phyloP scores from a whole-genome alignment of 2,113 vertebrate genomes.

The Lamprotornis superbus region DNA sequence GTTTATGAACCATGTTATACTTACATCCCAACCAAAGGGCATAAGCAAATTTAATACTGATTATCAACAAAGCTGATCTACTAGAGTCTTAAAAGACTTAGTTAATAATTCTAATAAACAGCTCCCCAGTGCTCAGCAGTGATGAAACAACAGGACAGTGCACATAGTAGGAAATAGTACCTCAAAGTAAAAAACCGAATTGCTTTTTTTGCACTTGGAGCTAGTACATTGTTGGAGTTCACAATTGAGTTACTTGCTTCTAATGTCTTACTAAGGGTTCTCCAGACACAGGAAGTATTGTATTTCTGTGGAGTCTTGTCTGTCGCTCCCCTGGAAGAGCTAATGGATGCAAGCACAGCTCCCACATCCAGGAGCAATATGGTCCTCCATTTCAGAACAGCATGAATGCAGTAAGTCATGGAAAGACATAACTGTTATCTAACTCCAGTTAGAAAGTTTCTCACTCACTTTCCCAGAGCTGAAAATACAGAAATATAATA shows the following conservation, averaged over 20 bases:
- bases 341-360: background rate
- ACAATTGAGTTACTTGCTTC: background rate
- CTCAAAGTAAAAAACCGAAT: background rate
- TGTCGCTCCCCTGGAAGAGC: background rate
- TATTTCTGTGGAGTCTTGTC: background rate
- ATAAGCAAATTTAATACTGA: slow-evolving; percentile 14
- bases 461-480: background rate
- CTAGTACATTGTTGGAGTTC: background rate
- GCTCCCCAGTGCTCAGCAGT: background rate
- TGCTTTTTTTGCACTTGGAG: background rate
- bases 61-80: slow-evolving; percentile 10
- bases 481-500: background rate
- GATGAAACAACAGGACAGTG: background rate
- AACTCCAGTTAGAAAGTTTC: background rate
- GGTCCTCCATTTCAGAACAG: background rate
- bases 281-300: background rate
- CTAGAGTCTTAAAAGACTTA: background rate
- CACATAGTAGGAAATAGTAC: background rate
- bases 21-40: background rate
- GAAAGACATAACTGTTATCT: background rate
- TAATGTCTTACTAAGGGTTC: background rate
- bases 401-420: background rate
- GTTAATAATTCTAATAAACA: background rate
- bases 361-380: background rate
- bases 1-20: background rate